Percentiles rank a stretch among this genome's conserved stretches.
Evolutionary conservation across 2,797 vertebrate genomes (phyloP).

Genomic region (Apogon hyalosoma): DNA sequence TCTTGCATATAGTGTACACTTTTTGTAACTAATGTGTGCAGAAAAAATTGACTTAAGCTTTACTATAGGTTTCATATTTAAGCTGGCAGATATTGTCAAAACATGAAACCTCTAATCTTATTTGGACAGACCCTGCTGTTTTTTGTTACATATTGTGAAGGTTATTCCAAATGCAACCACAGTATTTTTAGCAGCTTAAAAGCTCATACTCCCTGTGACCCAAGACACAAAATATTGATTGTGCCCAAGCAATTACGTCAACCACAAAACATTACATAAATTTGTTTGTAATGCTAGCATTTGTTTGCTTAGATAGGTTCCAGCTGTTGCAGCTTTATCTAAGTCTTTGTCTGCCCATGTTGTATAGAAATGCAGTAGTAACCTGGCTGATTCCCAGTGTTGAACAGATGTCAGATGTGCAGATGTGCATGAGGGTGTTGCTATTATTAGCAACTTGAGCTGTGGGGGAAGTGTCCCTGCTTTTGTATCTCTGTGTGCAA

Average conservation of each 20-base stretch:
- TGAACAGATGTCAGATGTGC: slow-evolving; percentile 79
- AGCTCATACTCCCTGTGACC: neutral
- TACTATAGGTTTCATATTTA: too few species aligned
- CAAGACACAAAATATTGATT: neutral
- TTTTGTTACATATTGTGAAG: neutral
- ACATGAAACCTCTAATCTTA: too few species aligned
- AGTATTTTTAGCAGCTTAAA: neutral
- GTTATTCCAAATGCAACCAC: neutral
- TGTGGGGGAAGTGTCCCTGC: slow-evolving; percentile 69
- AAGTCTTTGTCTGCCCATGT: slow-evolving; percentile 18
- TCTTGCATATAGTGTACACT: neutral
- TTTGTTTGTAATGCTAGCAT: neutral
- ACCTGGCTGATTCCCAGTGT: slow-evolving; percentile 64
- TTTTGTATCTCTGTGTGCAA: slow-evolving; percentile 46
- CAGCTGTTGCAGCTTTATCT: slow-evolving; percentile 22
- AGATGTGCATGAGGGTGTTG: slow-evolving; percentile 77
- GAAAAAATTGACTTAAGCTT: too few species aligned
- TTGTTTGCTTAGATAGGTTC: neutral
- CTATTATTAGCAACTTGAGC: slow-evolving; percentile 79
- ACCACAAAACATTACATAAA: neutral
- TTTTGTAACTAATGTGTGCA: neutral
- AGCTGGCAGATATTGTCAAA: too few species aligned
- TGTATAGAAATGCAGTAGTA: slow-evolving; percentile 47
- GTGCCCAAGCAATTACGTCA: neutral
- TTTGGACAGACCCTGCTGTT: too few species aligned